These are phyloP conservation scores for Aspidiotus rigidus DNA, from an alignment of 2,888 invertebrate genomes.

Conservation along the genomic window DNA sequence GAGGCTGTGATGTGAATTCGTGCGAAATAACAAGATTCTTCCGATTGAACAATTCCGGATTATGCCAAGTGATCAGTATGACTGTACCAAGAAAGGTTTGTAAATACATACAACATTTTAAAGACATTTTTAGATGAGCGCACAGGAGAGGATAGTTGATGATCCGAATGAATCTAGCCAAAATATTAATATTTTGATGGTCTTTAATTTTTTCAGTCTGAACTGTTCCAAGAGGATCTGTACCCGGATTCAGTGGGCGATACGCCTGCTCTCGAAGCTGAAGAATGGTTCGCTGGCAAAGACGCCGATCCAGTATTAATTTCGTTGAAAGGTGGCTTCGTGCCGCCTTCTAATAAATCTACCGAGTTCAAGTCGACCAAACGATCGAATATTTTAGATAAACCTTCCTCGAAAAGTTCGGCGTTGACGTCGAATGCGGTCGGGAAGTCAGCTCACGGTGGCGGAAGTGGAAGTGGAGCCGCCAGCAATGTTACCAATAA, in stretches of 20 bases:
- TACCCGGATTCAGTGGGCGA: constrained; percentile 92
- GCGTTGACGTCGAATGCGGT: background rate
- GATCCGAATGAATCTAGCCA: too few relatives aligned
- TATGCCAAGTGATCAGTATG: constrained; percentile 95
- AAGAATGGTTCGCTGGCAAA: constrained; percentile 83
- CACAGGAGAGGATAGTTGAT: too few relatives aligned
- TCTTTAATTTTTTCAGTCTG: constrained; percentile 52
- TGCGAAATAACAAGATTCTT: constrained; percentile 95
- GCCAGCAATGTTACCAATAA: constrained; percentile 28
- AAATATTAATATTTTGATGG: background rate
- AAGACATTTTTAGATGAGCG: too few relatives aligned
- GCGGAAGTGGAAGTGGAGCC: background rate
- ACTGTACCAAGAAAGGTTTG: constrained; percentile 85
- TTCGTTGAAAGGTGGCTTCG: constrained; percentile 73
- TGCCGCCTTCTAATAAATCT: constrained; percentile 52
- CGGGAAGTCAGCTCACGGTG: constrained; percentile 6
- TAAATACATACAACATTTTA: too few relatives aligned
- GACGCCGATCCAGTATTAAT: constrained; percentile 86
- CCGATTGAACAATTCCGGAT: constrained; percentile 84
- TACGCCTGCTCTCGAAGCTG: constrained; percentile 76
- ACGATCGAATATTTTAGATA: constrained; percentile 72
- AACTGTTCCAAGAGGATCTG: constrained; percentile 92
- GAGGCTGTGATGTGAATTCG: constrained; percentile 85
- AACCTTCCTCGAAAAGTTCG: constrained; percentile 40
- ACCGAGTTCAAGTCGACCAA: constrained; percentile 61